These are phyloP conservation scores for Numenius phaeopus DNA, from an alignment of 2,797 vertebrate species.

Conservation along the genomic window DNA sequence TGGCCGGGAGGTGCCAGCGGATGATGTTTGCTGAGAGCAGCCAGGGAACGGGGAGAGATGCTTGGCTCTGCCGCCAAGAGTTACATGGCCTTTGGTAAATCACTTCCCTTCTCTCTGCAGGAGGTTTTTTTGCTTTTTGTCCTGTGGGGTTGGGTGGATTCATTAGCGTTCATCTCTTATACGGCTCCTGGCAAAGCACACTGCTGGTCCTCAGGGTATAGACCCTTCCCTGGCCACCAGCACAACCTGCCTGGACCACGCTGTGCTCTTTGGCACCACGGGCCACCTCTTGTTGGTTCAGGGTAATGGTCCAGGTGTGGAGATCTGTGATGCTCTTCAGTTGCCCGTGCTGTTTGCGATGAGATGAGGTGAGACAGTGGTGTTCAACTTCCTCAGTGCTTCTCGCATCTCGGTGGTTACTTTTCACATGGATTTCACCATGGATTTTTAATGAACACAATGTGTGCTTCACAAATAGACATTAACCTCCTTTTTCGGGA, in stretches of 20 bases:
- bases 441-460: neutral
- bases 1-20: neutral
- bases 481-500: neutral
- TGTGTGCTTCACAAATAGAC: neutral
- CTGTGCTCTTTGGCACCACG: neutral
- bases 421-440: neutral
- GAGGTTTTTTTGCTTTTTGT: neutral
- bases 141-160: neutral
- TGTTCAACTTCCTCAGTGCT: neutral
- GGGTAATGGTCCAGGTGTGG: rapidly evolving
- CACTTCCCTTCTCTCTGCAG: neutral
- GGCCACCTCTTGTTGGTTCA: neutral
- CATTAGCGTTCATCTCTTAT: rapidly evolving
- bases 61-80: neutral
- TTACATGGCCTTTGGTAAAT: neutral
- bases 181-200: rapidly evolving
- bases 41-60: neutral
- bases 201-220: rapidly evolving
- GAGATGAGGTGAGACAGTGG: neutral
- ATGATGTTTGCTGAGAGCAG: neutral
- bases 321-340: rapidly evolving
- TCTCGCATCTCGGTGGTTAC: rapidly evolving
- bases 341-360: rapidly evolving
- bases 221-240: neutral
- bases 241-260: rapidly evolving